Evolutionary conservation across 2,113 vertebrate genomes (phyloP).

Genomic region (Oncorhynchus tshawytscha): DNA sequence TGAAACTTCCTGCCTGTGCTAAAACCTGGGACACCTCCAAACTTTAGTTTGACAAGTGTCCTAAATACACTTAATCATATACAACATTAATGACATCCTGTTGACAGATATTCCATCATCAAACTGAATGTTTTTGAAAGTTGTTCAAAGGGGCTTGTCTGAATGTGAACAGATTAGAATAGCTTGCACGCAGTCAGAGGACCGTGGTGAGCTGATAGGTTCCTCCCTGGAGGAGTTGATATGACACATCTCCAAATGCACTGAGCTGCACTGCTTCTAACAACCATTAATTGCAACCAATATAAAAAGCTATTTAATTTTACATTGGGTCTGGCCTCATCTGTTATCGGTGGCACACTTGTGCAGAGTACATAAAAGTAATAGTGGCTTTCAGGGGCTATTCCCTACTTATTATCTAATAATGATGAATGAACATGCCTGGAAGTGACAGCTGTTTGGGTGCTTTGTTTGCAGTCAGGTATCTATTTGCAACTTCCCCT

Average conservation of each 20-base stretch:
- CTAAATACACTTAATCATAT: conserved; percentile 67
- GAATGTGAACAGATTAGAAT: conserved; percentile 66
- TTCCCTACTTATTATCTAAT: conserved; percentile 76
- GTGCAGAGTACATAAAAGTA: conserved; percentile 64
- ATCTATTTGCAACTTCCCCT: conserved; percentile 57
- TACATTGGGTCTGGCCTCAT: conserved; percentile 58
- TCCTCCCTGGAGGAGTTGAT: conserved; percentile 60
- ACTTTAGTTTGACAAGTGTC: conserved; percentile 55
- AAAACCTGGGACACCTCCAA: conserved; percentile 37
- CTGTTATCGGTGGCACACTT: conserved; percentile 70
- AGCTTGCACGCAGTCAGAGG: conserved; percentile 54
- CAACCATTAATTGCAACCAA: conserved; percentile 65
- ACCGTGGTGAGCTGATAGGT: conserved; percentile 60
- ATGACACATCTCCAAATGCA: conserved; percentile 60
- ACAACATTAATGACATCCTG: conserved; percentile 60
- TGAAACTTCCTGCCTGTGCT: conserved; percentile 11
- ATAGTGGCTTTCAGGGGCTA: conserved; percentile 69
- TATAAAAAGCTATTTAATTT: conserved; percentile 68
- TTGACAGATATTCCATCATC: conserved; percentile 74
- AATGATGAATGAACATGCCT: conserved; percentile 75
- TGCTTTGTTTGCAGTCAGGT: conserved; percentile 45
- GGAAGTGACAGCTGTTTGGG: conserved; percentile 77
- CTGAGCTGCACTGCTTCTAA: conserved; percentile 48
- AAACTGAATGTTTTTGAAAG: conserved; percentile 62
- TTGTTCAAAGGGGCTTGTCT: conserved; percentile 60